Evolutionary conservation across 2,113 vertebrate genomes (phyloP).

Genomic region (Setophaga petechia): DNA sequence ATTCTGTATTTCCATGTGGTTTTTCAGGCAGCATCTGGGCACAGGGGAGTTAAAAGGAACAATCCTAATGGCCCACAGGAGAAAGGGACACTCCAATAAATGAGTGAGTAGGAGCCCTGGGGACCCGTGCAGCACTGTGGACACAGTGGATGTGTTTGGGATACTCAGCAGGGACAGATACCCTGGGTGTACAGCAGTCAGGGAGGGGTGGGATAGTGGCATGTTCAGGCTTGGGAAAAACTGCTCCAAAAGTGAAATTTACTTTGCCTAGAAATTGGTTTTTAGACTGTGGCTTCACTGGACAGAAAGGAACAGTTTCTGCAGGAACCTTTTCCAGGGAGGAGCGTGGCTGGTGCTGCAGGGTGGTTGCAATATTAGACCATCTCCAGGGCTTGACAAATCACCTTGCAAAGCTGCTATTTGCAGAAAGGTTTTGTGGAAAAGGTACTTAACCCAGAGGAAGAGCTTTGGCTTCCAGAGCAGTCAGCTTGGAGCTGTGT

Average conservation of each 20-base stretch:
- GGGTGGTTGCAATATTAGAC: neutral
- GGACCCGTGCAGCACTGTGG: accelerated
- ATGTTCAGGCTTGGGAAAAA: neutral
- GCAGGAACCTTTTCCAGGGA: neutral
- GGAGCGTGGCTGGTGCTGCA: accelerated
- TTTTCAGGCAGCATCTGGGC: neutral
- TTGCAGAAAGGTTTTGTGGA: neutral
- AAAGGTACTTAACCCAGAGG: neutral
- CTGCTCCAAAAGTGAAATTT: neutral
- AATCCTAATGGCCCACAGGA: accelerated
- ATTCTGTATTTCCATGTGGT: accelerated
- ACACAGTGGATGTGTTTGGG: neutral
- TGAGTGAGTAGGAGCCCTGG: neutral
- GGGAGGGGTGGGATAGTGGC: accelerated
- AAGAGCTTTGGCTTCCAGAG: neutral
- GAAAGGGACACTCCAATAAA: neutral
- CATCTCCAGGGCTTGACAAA: neutral
- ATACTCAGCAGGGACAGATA: neutral
- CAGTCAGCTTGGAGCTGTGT: neutral
- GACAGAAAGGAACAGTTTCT: accelerated
- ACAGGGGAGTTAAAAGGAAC: neutral
- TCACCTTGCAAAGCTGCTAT: neutral
- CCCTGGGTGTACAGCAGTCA: neutral
- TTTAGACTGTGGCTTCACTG: neutral
- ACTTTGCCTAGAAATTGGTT: accelerated